A percentile compares a stretch with the other conserved stretches of the same genome.
These are phyloP conservation scores for Crepidodera aurea DNA, from an alignment of 2,888 invertebrate genomes.

Conservation along the genomic window DNA sequence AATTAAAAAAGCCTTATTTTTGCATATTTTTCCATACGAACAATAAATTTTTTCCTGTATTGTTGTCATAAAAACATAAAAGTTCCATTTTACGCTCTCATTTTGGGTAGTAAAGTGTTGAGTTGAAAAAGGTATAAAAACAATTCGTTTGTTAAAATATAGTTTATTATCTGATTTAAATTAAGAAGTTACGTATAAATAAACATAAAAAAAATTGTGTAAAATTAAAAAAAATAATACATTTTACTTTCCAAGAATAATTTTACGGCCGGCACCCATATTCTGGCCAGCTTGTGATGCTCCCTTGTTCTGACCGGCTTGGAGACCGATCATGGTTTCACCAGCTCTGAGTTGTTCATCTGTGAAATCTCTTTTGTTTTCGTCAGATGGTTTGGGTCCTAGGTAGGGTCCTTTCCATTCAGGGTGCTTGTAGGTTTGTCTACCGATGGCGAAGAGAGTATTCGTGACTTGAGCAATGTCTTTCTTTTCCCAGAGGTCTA, in stretches of 20 bases:
- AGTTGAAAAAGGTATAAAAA: too few species aligned
- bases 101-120: too few species aligned
- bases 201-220: conserved; percentile 30
- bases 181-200: conserved; percentile 43
- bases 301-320: conserved; percentile 96
- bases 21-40: too few species aligned
- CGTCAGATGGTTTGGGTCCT: conserved; percentile 94
- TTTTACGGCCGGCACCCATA: conserved; percentile 89
- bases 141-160: conserved; percentile 32
- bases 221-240: conserved; percentile 15
- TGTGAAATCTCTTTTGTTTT: conserved; percentile 92
- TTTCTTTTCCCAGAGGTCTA: conserved; percentile 95
- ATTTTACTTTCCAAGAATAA: conserved; percentile 83
- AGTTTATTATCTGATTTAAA: conserved; percentile 36
- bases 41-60: too few species aligned
- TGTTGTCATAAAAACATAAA: too few species aligned
- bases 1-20: too few species aligned
- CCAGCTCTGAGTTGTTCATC: conserved; percentile 92
- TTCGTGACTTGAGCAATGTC: conserved; percentile 86
- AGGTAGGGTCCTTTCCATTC: conserved; percentile 77
- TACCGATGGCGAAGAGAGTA: conserved; percentile 85
- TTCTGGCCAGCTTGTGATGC: conserved; percentile 92
- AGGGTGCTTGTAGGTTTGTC: conserved; percentile 59
- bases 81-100: too few species aligned
- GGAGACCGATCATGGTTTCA: conserved; percentile 89